phyloP scores from a whole-genome alignment of 2,888 invertebrate genomes.

The Coremacera marginata region DNA sequence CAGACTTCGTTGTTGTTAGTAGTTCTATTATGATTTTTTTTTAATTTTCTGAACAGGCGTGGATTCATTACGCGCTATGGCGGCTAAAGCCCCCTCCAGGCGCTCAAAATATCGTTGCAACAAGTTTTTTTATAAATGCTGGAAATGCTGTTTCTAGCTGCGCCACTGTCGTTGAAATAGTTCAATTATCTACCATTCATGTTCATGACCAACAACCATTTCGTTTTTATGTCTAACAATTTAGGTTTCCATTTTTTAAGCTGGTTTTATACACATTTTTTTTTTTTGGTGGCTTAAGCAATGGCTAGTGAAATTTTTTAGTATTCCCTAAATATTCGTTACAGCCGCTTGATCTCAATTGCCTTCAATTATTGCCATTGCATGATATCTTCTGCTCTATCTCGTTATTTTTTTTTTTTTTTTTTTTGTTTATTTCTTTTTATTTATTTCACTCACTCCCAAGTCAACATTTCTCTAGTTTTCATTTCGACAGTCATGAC shows the following conservation, averaged over 20 bases:
- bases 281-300: not conserved
- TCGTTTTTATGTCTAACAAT: too few relatives aligned
- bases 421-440: not conserved
- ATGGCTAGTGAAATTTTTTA: not conserved
- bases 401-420: not conserved
- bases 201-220: not conserved
- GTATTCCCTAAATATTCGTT: not conserved
- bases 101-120: too few relatives aligned
- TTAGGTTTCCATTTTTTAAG: not conserved
- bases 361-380: conserved; percentile 22
- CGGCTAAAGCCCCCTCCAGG: too few relatives aligned
- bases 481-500: conserved; percentile 3
- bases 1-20: not conserved
- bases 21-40: not conserved
- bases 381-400: conserved; percentile 10
- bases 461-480: not conserved
- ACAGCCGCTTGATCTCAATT: not conserved
- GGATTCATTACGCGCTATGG: too few relatives aligned
- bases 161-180: too few relatives aligned
- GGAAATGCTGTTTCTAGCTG: too few relatives aligned
- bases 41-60: not conserved
- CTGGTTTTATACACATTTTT: not conserved
- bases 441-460: not conserved
- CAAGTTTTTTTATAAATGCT: too few relatives aligned
- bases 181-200: conserved; percentile 16